Percentiles rank a stretch among this genome's conserved stretches.
phyloP scores from a whole-genome alignment of 2,113 vertebrate species.

The Oncorhynchus tshawytscha region DNA sequence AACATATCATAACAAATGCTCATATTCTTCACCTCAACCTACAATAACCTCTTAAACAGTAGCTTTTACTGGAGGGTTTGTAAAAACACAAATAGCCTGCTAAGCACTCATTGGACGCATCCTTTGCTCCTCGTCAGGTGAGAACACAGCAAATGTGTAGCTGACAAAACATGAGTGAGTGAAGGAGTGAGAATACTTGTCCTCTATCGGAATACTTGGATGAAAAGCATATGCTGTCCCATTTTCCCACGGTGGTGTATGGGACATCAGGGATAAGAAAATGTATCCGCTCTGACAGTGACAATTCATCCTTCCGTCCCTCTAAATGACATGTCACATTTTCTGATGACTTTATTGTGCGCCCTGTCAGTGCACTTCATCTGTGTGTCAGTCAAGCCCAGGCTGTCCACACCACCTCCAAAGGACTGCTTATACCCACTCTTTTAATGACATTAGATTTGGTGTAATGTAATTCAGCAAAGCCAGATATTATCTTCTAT shows the following conservation, averaged over 20 bases:
- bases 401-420: conserved; percentile 57
- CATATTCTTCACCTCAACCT: background rate
- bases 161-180: conserved; percentile 37
- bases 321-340: conserved; percentile 83
- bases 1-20: conserved; percentile 10
- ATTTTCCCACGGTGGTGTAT: conserved; percentile 75
- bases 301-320: conserved; percentile 85
- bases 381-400: conserved; percentile 79
- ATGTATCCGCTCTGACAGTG: conserved; percentile 81
- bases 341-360: conserved; percentile 90
- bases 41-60: background rate
- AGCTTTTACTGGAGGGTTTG: conserved; percentile 17
- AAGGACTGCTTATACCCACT: conserved; percentile 77
- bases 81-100: conserved; percentile 23
- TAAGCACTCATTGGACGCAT: conserved; percentile 3
- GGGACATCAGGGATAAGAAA: conserved; percentile 82
- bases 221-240: conserved; percentile 38
- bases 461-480: conserved; percentile 79
- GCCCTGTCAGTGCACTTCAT: conserved; percentile 88
- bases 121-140: conserved; percentile 38
- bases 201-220: conserved; percentile 69
- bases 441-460: conserved; percentile 80
- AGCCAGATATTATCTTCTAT: conserved; percentile 76
- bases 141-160: conserved; percentile 47
- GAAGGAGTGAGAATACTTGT: conserved; percentile 59